phyloP scores from a whole-genome alignment of 2,888 invertebrate genomes.

The Sialis lutaria region DNA sequence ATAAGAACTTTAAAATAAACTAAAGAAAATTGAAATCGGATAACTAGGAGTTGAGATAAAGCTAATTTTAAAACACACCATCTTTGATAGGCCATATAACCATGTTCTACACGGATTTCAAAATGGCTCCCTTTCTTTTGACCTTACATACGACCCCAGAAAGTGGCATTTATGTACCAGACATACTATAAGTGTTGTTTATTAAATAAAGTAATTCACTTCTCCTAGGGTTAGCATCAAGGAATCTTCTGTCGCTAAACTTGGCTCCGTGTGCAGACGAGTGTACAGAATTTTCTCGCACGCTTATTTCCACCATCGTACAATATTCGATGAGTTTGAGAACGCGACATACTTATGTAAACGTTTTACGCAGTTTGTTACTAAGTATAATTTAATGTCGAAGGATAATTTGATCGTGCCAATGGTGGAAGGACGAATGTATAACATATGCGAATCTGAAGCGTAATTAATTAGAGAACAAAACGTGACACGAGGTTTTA shows the following conservation, averaged over 20 bases:
- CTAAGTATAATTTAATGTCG: constrained; percentile 95
- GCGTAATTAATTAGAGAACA: constrained; percentile 21
- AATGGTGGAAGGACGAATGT: constrained; percentile 58
- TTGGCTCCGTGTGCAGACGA: constrained; percentile 95
- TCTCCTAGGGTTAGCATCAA: constrained; percentile 87
- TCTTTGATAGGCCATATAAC: too few species aligned
- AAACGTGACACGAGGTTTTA: neutral
- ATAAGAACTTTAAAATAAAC: too few species aligned
- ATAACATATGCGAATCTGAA: constrained; percentile 28
- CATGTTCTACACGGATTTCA: neutral
- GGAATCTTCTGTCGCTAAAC: constrained; percentile 94
- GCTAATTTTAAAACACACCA: too few species aligned
- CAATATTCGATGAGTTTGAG: constrained; percentile 96
- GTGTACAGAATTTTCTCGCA: constrained; percentile 99
- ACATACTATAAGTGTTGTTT: too few species aligned
- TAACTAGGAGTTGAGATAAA: too few species aligned
- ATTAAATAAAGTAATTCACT: neutral
- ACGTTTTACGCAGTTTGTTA: constrained; percentile 93
- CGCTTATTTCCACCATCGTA: constrained; percentile 95
- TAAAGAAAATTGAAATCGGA: too few species aligned
- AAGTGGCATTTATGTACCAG: too few species aligned
- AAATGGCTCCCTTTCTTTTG: too few species aligned
- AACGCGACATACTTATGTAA: constrained; percentile 89
- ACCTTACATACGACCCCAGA: too few species aligned
- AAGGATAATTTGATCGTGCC: constrained; percentile 97